Evolutionary conservation across 2,113 vertebrate genomes (phyloP).

Genomic region (Cettia cetti): DNA sequence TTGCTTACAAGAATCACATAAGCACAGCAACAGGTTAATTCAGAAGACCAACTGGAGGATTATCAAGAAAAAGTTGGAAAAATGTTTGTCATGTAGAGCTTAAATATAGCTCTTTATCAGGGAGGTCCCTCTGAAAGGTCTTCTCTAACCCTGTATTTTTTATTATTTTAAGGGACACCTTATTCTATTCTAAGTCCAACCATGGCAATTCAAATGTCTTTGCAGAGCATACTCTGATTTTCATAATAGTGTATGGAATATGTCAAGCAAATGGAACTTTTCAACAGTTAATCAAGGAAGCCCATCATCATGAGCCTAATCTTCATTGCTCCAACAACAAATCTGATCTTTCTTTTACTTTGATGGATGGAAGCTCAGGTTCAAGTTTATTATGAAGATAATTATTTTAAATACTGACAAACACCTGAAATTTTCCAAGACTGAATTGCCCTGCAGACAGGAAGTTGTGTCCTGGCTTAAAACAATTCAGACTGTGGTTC

Average conservation of each 20-base stretch:
- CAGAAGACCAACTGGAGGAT: background rate
- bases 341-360: background rate
- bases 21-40: background rate
- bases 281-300: background rate
- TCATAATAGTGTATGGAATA: background rate
- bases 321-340: background rate
- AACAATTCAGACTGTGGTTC: background rate
- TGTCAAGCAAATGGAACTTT: background rate
- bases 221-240: background rate
- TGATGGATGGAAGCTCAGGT: background rate
- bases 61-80: background rate
- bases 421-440: constrained; percentile 26
- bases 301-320: background rate
- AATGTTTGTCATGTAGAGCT: background rate
- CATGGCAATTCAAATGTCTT: background rate
- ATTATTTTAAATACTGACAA: constrained; percentile 18
- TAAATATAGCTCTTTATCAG: background rate
- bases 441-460: background rate
- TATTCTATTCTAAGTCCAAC: background rate
- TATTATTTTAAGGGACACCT: background rate
- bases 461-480: background rate
- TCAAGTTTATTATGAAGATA: background rate
- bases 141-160: background rate
- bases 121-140: background rate
- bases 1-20: background rate